Base-by-base conservation (phyloP, 2,888 invertebrate species). In the Himalopsyche anomala region DNA sequence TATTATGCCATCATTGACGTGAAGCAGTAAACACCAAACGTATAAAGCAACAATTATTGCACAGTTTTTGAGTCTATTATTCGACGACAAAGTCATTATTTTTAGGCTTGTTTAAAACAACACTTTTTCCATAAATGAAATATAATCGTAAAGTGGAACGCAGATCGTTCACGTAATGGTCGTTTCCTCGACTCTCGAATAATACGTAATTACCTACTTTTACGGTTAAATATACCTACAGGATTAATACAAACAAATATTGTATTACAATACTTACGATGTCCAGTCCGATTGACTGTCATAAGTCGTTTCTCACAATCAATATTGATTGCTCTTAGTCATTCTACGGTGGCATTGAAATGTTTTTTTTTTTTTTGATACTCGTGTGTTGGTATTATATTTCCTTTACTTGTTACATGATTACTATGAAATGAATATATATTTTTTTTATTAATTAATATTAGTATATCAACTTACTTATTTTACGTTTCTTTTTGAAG, bases 111-210 rank as follows among this genome's bases (percentile, higher is more conserved):
- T 62, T 62, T 62, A 62, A 62, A 62, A 62, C 19, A 62, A 62
- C 62, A 62, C 62, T 62, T 62, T 62, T 62, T 62, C 62, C 62
- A 62, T 62, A 62, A 62, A 62, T 62, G 62, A 62, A 62, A 62
- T 62, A 62, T 62, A 62, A 62, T 62, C 62, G 62, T 62, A 62
- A 62, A 62, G 62, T 62, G 62, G 62, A 62, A 62, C 62, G 62
- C 62, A 28, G 62, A 62, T 62, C 28, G 62, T 62, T 62, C 62
- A 62, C 62, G 62, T 62, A 62, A 62, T 62, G 62, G 62, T 28
- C 28, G 62, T 62, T 62, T 62, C 62, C 62, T 62, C 62, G 62
- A 62, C 62, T 62, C 62, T 62, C 62, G 62, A 62, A 62, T 62
- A 62, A 62, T 62, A 62, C 62, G 62, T 62, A 62, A 62, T 62